Percentiles rank a stretch among this genome's conserved stretches.
phyloP scores from a whole-genome alignment of 2,888 invertebrate genomes.

The Chrysina gloriosa region DNA sequence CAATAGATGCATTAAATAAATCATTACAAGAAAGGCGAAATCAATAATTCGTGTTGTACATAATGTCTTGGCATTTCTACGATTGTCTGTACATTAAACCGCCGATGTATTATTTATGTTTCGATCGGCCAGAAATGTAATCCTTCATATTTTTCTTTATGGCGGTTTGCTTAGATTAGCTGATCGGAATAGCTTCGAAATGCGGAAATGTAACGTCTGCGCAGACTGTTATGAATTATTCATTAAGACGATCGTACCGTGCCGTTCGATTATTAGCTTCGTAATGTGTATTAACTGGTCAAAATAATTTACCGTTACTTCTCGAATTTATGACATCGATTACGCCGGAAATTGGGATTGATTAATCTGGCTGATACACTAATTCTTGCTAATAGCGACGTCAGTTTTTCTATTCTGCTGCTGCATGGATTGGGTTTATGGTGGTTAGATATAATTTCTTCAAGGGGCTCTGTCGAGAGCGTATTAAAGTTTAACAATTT shows the following conservation, averaged over 20 bases:
- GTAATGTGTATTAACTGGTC: no score
- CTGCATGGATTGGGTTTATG: no score
- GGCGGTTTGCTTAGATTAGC: neutral
- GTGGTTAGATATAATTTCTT: no score
- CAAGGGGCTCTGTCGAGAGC: no score
- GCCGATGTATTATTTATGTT: neutral
- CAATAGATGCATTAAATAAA: slow-evolving; percentile 28
- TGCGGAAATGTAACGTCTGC: neutral
- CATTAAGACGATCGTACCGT: neutral
- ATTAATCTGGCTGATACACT: no score
- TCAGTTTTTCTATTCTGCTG: no score
- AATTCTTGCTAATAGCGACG: no score
- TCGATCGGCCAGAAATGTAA: neutral
- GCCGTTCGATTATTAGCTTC: no score
- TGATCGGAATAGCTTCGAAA: neutral
- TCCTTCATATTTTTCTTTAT: neutral
- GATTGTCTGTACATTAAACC: neutral
- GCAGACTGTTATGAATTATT: neutral
- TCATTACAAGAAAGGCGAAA: slow-evolving; percentile 27
- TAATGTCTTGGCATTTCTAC: neutral
- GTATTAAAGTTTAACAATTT: no score
- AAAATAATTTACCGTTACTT: no score
- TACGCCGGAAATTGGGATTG: no score
- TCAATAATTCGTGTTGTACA: slow-evolving; percentile 19
- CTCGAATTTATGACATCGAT: no score